Base-by-base conservation (phyloP, 2,888 invertebrate species). In the Chymomyza fuscimana region DNA sequence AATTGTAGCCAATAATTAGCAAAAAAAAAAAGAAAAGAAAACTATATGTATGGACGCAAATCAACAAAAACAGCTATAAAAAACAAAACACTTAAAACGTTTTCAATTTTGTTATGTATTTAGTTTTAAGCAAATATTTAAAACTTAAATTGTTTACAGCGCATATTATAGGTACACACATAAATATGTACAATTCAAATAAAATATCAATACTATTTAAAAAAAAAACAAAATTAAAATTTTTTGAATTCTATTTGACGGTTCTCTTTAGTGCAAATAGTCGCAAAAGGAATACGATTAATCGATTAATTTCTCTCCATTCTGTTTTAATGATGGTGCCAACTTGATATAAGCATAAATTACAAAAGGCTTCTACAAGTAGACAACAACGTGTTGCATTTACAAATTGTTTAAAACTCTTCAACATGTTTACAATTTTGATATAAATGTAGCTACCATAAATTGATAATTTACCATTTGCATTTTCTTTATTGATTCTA, bases 41-140 rank as follows among this genome's bases (percentile, higher is more conserved):
- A 69, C 74, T 71, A 85, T 71, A 85, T 66, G 71, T 40, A 67
- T 74, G 66, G 62, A 70, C 51, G 69, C 25, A 58, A 63, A 62
- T 19, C 10, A 16, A 63, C 16, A 58, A 32, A 32, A 51, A 60
- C 46, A 63, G 22, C 56, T 36, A 54, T 12, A 64, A 32, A n/a
- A 60, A 69, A 62, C 72, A 67, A 60, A 51, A 29, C 76, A 81
- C 75, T 87, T 82, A 78, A 86, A 87, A 86, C 77, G 87, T 83
- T 87, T 84, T 87, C 85, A 77, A 87, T 83, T 84, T 84, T 84
- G 83, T 84, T 84, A 87, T 87, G 83, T 84, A 84, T 87, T 87
- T 84, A 84, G 86, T 87, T 86, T 81, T 84, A 84, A 84, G 81
- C 72, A 72, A 70, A 69, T 82, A 86, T 86, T 79, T 83, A 86